These are phyloP conservation scores for Pseudopodoces humilis DNA, from an alignment of 2,113 vertebrate species.

Conservation along the genomic window DNA sequence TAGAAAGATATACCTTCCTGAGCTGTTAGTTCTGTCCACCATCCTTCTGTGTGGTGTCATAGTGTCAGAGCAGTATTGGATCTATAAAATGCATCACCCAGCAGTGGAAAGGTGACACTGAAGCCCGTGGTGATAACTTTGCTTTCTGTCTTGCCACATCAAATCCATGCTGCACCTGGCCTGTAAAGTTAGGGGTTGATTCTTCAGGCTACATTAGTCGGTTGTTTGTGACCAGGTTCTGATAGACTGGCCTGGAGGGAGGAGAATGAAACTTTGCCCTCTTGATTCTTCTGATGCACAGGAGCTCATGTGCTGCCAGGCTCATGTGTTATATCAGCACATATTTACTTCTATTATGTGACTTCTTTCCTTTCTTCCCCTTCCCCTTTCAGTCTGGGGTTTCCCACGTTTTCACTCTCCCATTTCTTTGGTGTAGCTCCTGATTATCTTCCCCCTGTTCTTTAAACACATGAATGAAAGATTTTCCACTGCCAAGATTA, in stretches of 20 bases:
- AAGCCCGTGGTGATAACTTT: not conserved
- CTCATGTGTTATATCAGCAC: not conserved
- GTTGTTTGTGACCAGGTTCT: not conserved
- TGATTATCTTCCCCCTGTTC: not conserved
- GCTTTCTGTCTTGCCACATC: not conserved
- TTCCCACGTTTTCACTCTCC: not conserved
- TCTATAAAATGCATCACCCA: not conserved
- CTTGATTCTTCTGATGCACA: not conserved
- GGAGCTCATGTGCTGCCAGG: not conserved
- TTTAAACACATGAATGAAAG: not conserved
- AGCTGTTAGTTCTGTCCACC: not conserved
- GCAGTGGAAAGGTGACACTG: not conserved
- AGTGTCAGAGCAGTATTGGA: not conserved
- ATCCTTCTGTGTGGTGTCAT: not conserved
- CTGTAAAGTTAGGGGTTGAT: not conserved
- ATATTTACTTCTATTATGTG: not conserved
- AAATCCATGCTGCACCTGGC: not conserved
- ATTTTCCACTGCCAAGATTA: not conserved
- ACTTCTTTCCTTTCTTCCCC: not conserved
- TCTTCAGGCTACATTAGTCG: not conserved
- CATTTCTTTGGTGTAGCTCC: not conserved
- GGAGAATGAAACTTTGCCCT: not conserved
- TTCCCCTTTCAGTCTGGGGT: not conserved
- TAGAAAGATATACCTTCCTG: not conserved
- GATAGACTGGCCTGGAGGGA: not conserved